Percentiles rank a stretch among this genome's conserved stretches.
Evolutionary conservation across 2,888 invertebrate species (phyloP).

Genomic region (Seira musarum): DNA sequence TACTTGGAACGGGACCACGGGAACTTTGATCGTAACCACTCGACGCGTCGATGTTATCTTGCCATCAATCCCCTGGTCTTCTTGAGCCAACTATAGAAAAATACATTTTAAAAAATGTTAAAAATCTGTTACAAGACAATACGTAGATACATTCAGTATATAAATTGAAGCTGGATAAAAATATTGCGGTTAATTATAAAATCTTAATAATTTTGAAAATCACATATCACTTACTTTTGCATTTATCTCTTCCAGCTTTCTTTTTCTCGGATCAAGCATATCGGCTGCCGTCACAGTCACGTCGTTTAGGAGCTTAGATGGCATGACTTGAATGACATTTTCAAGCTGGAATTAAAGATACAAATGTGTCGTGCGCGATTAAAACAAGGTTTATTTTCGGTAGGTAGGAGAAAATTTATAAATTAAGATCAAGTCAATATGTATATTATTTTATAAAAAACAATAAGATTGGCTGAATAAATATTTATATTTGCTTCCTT

Average conservation of each 20-base stretch:
- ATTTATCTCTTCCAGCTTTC: not conserved
- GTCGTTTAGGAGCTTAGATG: conserved; percentile 72
- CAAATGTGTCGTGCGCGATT: too few species aligned
- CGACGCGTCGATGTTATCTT: conserved; percentile 27
- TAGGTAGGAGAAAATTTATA: too few species aligned
- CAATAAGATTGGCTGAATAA: not conserved
- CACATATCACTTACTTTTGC: conserved; percentile 17
- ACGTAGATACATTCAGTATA: not conserved
- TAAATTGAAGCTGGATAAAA: too few species aligned
- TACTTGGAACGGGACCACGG: conserved; percentile 66
- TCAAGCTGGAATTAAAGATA: conserved; percentile 75
- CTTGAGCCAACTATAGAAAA: not conserved
- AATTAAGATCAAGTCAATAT: too few species aligned
- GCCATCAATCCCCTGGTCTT: not conserved
- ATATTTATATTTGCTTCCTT: conserved; percentile 11
- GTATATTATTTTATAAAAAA: conserved; percentile 35
- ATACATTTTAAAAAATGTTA: conserved; percentile 17
- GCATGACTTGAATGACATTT: conserved; percentile 77
- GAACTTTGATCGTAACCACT: conserved; percentile 68
- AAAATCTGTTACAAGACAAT: too few species aligned
- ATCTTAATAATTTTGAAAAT: not conserved
- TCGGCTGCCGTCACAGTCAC: conserved; percentile 62
- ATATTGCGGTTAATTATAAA: not conserved
- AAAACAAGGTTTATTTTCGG: too few species aligned
- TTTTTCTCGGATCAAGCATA: conserved; percentile 1